Conservation (phyloP, 2,888 invertebrate species). For the Tiphia femorata region DNA sequence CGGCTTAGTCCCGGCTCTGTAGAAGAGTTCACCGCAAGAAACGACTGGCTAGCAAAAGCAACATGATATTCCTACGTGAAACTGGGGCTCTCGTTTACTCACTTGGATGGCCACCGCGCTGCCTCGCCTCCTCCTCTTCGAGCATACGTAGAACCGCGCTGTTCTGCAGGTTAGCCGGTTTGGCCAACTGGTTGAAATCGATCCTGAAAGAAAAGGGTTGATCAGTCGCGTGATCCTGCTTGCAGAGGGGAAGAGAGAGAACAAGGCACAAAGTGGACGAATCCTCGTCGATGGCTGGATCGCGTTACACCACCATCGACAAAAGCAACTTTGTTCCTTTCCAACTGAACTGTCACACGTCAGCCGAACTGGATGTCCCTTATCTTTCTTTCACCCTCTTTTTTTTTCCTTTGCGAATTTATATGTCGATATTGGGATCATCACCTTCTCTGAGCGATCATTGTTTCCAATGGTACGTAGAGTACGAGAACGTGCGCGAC, state of each 20-base stretch:
- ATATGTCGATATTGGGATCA: no score
- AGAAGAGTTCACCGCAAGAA: no score
- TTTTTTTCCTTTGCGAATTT: neutral
- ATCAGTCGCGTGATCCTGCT: neutral
- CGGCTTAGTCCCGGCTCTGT: no score
- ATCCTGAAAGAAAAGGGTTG: slow-evolving; percentile 73
- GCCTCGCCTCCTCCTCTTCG: slow-evolving; percentile 84
- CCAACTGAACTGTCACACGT: no score
- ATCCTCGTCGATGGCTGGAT: no score
- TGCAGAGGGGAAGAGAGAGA: neutral
- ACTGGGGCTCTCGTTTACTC: no score
- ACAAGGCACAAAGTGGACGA: no score
- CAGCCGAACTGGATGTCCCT: no score
- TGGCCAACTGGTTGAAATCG: slow-evolving; percentile 82
- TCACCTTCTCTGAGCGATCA: slow-evolving; percentile 8
- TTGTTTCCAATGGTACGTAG: neutral
- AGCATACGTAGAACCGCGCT: slow-evolving; percentile 88
- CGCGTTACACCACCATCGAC: no score
- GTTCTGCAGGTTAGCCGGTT: slow-evolving; percentile 85
- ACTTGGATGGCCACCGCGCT: slow-evolving; percentile 77
- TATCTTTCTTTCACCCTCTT: neutral
- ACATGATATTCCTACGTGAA: neutral
- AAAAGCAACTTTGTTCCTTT: no score
- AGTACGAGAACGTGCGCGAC: neutral
- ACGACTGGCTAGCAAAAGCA: no score